Percentiles rank a stretch among this genome's conserved stretches.
These are phyloP conservation scores for Holothuria glaberrima DNA, from an alignment of 35 echinoderm and acorn worm genomes.

Conservation along the genomic window DNA sequence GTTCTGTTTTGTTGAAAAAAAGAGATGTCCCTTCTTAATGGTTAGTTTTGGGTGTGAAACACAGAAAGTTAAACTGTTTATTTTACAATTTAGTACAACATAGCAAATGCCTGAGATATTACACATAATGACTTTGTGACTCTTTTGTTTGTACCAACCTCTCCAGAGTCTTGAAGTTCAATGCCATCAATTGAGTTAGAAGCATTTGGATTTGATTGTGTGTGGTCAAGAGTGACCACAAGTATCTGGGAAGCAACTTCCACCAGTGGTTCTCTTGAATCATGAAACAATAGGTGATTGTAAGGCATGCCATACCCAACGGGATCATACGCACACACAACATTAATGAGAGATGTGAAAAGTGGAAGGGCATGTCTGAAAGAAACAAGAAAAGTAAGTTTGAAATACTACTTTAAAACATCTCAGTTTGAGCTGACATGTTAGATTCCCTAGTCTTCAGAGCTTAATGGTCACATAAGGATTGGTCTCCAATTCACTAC, in stretches of 20 bases:
- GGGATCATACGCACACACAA: slow-evolving; percentile 93
- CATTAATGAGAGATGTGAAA: slow-evolving; percentile 93
- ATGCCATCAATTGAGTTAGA: slow-evolving; percentile 45
- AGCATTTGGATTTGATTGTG: slow-evolving; percentile 33
- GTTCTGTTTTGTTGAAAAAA: no score
- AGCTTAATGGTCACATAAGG: no score
- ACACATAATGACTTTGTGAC: no score
- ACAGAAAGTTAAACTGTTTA: no score
- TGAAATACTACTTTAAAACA: no score
- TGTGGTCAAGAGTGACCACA: slow-evolving; percentile 92
- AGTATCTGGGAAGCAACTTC: slow-evolving; percentile 96
- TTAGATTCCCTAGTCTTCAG: no score
- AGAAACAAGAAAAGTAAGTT: neutral
- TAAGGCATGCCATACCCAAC: slow-evolving; percentile 91
- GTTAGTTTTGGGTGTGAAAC: no score
- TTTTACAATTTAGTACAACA: no score
- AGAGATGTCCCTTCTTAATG: no score
- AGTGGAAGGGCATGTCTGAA: slow-evolving; percentile 95
- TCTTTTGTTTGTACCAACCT: neutral
- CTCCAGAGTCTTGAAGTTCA: slow-evolving; percentile 34
- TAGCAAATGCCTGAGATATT: no score
- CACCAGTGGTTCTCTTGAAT: slow-evolving; percentile 89
- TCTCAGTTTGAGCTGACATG: no score
- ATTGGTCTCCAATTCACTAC: no score
- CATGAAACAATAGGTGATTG: slow-evolving; percentile 93